A percentile compares a stretch with the other conserved stretches of the same genome.
Conservation (phyloP, 2,797 vertebrate genomes). For the Diceros bicornis region DNA sequence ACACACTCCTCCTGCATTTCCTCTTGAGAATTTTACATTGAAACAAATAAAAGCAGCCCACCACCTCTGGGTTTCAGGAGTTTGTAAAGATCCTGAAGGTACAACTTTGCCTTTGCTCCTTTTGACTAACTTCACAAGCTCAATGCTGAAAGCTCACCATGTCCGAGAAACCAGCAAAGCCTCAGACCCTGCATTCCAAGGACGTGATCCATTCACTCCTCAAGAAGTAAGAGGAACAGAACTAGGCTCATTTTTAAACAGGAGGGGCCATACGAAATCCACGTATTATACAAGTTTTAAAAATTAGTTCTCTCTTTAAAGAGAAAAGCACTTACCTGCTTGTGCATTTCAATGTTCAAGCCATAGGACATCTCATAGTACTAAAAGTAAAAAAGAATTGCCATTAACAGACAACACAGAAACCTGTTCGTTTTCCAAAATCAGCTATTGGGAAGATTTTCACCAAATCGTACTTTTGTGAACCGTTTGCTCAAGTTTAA, state of each 20-base stretch:
- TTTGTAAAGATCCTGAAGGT: constrained; percentile 61
- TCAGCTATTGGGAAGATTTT: constrained; percentile 72
- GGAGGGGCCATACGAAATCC: background rate
- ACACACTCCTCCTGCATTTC: constrained; percentile 69
- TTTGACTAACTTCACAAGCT: constrained; percentile 57
- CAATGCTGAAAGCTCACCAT: background rate
- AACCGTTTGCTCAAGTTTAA: constrained; percentile 63
- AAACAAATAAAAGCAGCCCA: constrained; percentile 56
- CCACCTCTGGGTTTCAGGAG: constrained; percentile 78
- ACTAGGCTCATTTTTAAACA: constrained; percentile 51
- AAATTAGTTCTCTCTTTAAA: background rate
- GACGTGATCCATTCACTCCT: background rate
- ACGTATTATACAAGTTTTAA: background rate
- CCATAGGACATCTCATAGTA: constrained; percentile 99
- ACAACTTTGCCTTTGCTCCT: constrained; percentile 40
- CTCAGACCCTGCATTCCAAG: background rate
- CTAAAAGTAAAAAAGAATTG: constrained; percentile 85
- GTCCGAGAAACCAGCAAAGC: constrained; percentile 6
- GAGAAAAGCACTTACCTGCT: constrained; percentile 95
- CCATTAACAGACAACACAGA: constrained; percentile 65
- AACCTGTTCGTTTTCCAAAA: constrained; percentile 51
- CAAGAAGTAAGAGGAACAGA: background rate
- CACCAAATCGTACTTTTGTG: constrained; percentile 45
- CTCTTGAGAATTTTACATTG: constrained; percentile 59
- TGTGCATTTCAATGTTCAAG: constrained; percentile 99